Percentiles rank a stretch among this genome's conserved stretches.
Conservation (phyloP, 1,140 invertebrate genomes). For the Alviniconcha marisindica region DNA sequence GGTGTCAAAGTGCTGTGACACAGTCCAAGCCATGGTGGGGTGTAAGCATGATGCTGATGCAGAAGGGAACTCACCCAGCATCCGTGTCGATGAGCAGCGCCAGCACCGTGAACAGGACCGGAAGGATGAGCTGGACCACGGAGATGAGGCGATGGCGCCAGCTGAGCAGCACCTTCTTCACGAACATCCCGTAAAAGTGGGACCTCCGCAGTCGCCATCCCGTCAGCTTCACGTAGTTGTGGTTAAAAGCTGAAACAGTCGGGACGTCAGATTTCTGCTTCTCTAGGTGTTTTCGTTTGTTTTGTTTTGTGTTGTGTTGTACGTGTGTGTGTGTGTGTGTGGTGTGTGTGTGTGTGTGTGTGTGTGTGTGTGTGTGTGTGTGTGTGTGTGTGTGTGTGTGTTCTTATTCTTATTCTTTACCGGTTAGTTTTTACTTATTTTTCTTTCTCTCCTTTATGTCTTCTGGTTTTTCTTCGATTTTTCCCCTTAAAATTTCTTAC, state of each 20-base stretch:
- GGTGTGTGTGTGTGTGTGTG: neutral
- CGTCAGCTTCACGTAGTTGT: conserved; percentile 22
- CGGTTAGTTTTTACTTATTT: neutral
- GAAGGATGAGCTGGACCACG: conserved; percentile 68
- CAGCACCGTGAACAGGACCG: conserved; percentile 69
- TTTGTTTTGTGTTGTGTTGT: too few species aligned
- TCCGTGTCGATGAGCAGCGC: conserved; percentile 63
- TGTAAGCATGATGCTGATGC: too few species aligned
- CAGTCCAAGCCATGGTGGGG: too few species aligned
- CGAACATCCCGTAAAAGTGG: conserved; percentile 68
- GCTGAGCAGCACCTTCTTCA: conserved; percentile 71
- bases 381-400: neutral
- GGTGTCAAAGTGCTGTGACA: too few species aligned
- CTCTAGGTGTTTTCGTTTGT: too few species aligned
- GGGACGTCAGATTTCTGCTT: too few species aligned
- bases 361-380: conserved; percentile 3
- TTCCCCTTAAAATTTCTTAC: too few species aligned
- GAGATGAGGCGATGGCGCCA: conserved; percentile 66
- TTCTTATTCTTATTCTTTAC: too few species aligned
- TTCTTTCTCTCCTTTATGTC: neutral
- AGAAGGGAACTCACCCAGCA: neutral
- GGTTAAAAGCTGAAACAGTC: conserved; percentile 29
- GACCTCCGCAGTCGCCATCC: conserved; percentile 25
- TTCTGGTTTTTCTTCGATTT: too few species aligned
- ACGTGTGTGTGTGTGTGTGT: too few species aligned